Percentiles rank a stretch among this genome's conserved stretches.
Evolutionary conservation across 2,888 invertebrate species (phyloP).

Genomic region (Gymnosoma rotundatum): DNA sequence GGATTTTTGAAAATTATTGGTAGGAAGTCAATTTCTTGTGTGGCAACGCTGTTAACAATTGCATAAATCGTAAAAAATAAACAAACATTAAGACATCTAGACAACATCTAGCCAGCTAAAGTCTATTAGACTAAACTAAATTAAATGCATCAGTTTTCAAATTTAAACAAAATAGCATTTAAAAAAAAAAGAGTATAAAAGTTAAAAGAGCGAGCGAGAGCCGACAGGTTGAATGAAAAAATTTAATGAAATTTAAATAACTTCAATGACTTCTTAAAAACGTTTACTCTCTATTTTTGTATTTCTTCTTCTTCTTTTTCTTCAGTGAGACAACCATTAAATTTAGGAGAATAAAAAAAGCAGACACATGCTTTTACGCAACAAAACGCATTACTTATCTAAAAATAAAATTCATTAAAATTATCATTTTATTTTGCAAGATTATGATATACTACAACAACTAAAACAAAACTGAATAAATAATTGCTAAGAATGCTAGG

Average conservation of each 20-base stretch:
- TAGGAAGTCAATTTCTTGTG: too few relatives aligned
- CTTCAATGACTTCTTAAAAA: slow-evolving; percentile 43
- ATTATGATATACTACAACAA: slow-evolving; percentile 44
- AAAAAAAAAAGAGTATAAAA: slow-evolving; percentile 61
- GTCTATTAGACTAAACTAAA: slow-evolving; percentile 14
- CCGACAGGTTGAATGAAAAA: neutral
- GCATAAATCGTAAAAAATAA: slow-evolving; percentile 21
- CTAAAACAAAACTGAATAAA: slow-evolving; percentile 7
- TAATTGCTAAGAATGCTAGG: slow-evolving; percentile 46
- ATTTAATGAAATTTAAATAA: slow-evolving; percentile 19
- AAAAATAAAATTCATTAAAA: slow-evolving; percentile 12
- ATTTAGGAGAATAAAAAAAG: neutral
- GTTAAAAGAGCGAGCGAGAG: neutral
- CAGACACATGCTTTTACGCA: slow-evolving; percentile 10
- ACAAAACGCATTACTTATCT: slow-evolving; percentile 48
- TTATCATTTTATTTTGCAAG: slow-evolving; percentile 63
- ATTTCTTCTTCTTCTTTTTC: neutral
- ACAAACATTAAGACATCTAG: slow-evolving; percentile 6
- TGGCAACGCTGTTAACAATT: too few relatives aligned
- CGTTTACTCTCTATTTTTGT: slow-evolving; percentile 2
- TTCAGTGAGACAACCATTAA: neutral
- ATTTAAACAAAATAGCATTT: neutral
- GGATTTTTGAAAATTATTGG: too few relatives aligned
- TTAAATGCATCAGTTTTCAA: slow-evolving; percentile 56
- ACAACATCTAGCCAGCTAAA: slow-evolving; percentile 7